These are phyloP conservation scores for Meloidogyne floridensis DNA, from an alignment of 1,140 invertebrate genomes.

Conservation along the genomic window DNA sequence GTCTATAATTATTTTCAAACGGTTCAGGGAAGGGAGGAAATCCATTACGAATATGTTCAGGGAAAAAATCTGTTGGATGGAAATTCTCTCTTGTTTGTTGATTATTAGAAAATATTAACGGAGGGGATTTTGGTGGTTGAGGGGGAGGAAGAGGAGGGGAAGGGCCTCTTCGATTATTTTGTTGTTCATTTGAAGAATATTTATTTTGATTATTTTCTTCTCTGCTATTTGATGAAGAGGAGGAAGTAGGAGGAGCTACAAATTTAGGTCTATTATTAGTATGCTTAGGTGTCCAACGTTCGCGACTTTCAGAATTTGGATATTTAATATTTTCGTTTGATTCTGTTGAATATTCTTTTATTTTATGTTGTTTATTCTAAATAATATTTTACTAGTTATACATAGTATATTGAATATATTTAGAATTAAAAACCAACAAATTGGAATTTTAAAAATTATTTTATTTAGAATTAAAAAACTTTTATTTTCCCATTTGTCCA, in stretches of 20 bases:
- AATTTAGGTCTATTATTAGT: not conserved
- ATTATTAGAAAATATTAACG: not conserved
- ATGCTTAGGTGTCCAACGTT: not conserved
- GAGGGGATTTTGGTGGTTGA: not conserved
- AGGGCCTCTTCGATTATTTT: not conserved
- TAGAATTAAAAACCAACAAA: too few species aligned
- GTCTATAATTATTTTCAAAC: not conserved
- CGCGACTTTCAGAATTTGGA: not conserved
- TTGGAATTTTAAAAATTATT: too few species aligned
- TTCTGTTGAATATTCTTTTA: not conserved
- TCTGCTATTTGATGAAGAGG: not conserved
- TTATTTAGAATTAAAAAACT: too few species aligned
- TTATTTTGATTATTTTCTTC: not conserved
- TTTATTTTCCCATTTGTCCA: too few species aligned
- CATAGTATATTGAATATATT: too few species aligned
- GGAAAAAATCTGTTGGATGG: slow-evolving; percentile 23
- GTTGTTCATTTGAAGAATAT: slow-evolving; percentile 2
- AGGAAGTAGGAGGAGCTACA: not conserved
- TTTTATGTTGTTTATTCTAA: not conserved
- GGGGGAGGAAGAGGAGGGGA: not conserved
- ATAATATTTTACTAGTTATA: too few species aligned
- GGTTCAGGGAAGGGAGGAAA: slow-evolving; percentile 25
- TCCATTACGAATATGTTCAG: slow-evolving; percentile 20
- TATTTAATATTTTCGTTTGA: not conserved
- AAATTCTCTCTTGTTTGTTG: not conserved